Base-by-base conservation (phyloP, 1,140 invertebrate genomes). In the Apis florea region DNA sequence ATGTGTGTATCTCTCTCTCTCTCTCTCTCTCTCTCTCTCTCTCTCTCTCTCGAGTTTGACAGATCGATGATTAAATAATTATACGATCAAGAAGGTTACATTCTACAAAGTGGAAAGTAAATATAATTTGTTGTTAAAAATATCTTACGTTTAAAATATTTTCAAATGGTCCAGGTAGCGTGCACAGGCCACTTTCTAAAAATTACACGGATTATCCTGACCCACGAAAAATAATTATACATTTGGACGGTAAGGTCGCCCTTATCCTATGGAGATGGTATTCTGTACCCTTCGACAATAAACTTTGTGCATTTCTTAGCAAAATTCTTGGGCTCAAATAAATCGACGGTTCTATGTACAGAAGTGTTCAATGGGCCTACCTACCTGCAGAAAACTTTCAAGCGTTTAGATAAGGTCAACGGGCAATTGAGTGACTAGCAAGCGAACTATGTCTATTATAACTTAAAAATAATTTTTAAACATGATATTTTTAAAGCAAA, bases 301-400 rank as follows among this genome's bases (percentile, higher is more conserved):
- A 70, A 70, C 56, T 17, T 40, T 21, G 69, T 17, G 17, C 15
- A 24, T 63, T 63, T 63, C 49, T 31, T 19, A 11, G 10, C 15
- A 47, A 79, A 79, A 73, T 73, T 51, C 17, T 26, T 21, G 2
- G 64, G 40, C 31, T 73, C 8, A 12, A 79, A 3, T 54, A 64
- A 79, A 63, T 40, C 53, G 10, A 40, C 15, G 26, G 19, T 13
- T n/a, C 17, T 17, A 10, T 11, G 15, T 47, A 21, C 21, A 40
- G 12, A 2, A 3, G 1, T 9, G 5, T 79, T 54, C 17, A 54
- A 64, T 26, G 49, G 56, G 3, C 1, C 21, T 26, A 21, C 2
- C 58, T 73, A 72, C 49, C 59, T 56, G 31, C 4, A 61, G 21
- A 11, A 21, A 17, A 13, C 1, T 72, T 72, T 53, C n/a, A 11